Evolutionary conservation across 2,113 vertebrate species (phyloP), one percentile per base, ranked within the genome.

Genomic region (Nibea albiflora): DNA sequence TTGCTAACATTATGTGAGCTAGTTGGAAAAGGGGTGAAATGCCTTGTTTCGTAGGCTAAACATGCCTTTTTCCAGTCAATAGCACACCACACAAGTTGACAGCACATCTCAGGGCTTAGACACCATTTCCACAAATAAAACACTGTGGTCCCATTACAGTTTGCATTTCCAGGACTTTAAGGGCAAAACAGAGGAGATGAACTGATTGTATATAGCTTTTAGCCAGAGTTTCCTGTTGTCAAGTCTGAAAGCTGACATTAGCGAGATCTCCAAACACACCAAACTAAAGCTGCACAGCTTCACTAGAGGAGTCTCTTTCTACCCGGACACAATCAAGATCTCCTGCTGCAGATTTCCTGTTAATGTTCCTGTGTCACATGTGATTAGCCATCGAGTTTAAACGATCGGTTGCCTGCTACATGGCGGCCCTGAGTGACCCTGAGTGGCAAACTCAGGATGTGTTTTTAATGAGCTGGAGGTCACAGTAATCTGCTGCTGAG

Each of bases 401-500:
- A 75, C 73, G 62, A 75, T 57, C 22, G 52, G 15, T 19, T 3
- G 28, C n/a, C 12, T 65, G 66, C 50, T 35, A 17, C 47, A 35
- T 24, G 20, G 54, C 2, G 0, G 28, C 46, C 16, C 46, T 49
- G 46, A 85, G 39, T 80, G 78, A 86, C 67, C 75, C 54, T 7
- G 67, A 64, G 44, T 42, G 17, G 26, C 64, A 11, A 50, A 71
- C 8, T 15, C 68, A 76, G 62, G 78, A 78, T 81, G 50, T 67
- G 68, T 77, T 85, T 79, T 85, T 81, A 76, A 85, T 70, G 67
- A 81, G 57, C 65, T 65, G 73, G 56, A 80, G 78, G 78, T 87
- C 68, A 83, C 62, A 20, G 66, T 72, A 54, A 73, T 80, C 50
- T 68, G 57, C 52, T 26, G 58, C 52, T 49, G 49, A 31, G 50